Conservation (phyloP, 2,113 vertebrate species). For the Progne subis region DNA sequence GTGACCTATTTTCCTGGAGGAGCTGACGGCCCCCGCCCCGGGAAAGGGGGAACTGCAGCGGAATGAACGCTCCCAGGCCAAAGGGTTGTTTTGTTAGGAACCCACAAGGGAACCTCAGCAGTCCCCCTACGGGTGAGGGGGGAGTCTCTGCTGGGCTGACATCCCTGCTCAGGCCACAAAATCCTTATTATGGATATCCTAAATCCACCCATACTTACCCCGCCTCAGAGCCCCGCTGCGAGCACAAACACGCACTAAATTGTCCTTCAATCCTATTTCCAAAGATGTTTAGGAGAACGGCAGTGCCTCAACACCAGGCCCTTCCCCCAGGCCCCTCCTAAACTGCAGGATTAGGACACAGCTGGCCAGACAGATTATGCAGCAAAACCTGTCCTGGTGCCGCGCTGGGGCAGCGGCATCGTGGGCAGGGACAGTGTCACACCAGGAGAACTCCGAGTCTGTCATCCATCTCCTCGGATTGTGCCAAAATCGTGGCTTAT, state of each 20-base stretch:
- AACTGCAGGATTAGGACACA: neutral
- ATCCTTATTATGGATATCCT: neutral
- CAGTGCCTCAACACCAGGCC: neutral
- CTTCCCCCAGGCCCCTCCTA: neutral
- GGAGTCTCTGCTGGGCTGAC: neutral
- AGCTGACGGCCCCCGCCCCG: neutral
- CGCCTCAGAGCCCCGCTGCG: neutral
- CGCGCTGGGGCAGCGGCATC: neutral
- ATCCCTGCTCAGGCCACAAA: rapidly evolving
- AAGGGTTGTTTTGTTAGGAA: rapidly evolving
- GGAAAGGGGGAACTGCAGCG: neutral
- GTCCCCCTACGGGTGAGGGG: rapidly evolving
- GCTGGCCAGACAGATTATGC: constrained; percentile 45
- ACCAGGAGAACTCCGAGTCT: too few species aligned
- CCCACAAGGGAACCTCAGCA: neutral
- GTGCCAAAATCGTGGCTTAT: neutral
- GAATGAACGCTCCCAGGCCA: neutral
- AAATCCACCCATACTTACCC: constrained; percentile 18
- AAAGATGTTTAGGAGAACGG: neutral
- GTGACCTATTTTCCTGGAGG: neutral
- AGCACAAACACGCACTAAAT: neutral
- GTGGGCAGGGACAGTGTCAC: neutral
- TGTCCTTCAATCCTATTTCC: constrained; percentile 10
- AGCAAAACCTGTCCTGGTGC: neutral
- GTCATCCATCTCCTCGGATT: neutral